Conservation (phyloP, 2,797 vertebrate genomes). For the Perdix hodgsoniae region DNA sequence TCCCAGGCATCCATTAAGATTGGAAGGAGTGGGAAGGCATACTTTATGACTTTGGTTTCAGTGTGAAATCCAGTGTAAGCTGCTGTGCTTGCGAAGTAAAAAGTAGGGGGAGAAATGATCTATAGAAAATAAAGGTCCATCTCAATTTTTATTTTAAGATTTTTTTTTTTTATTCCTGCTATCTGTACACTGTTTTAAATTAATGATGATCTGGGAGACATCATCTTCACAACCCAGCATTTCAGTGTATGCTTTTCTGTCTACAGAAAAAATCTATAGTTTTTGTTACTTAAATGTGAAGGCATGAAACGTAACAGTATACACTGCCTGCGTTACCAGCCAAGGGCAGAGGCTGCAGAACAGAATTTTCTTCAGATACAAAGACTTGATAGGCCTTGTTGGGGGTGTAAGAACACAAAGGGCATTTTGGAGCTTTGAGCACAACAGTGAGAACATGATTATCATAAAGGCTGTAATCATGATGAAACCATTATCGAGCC, state of each 20-base stretch:
- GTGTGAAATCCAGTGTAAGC: background rate
- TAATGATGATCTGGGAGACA: background rate
- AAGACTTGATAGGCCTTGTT: background rate
- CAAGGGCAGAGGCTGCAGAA: background rate
- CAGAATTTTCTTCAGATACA: background rate
- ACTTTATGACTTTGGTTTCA: background rate
- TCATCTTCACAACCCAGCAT: background rate
- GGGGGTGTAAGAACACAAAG: background rate
- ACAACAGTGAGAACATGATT: constrained; percentile 6
- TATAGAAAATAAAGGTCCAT: background rate
- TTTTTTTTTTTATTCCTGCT: background rate
- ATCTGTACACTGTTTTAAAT: background rate
- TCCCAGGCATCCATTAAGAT: background rate
- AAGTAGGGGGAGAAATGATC: background rate
- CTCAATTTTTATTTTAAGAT: background rate
- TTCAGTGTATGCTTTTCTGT: background rate
- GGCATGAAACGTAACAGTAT: background rate
- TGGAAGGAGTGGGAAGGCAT: background rate
- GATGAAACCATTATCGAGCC: constrained; percentile 27
- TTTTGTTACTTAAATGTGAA: background rate
- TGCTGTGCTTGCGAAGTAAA: background rate
- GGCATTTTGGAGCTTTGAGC: constrained; percentile 6
- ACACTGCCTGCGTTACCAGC: background rate
- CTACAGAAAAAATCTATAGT: background rate
- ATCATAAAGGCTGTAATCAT: constrained; percentile 13